These are phyloP conservation scores for Akabosia matsudoensis DNA, from an alignment of 1,140 invertebrate species.

Conservation along the genomic window DNA sequence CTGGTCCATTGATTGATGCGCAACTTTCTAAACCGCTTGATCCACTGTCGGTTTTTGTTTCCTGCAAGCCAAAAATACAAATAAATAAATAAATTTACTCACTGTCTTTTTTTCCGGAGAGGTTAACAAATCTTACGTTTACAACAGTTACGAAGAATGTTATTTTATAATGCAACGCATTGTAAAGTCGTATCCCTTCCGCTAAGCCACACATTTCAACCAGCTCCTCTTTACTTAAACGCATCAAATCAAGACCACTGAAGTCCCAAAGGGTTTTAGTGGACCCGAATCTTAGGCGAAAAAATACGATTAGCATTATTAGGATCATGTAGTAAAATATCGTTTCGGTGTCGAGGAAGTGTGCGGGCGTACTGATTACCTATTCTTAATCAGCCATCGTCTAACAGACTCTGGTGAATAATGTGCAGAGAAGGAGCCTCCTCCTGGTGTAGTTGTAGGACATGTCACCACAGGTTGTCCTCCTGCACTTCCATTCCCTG, in stretches of 20 bases:
- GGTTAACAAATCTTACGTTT: not conserved
- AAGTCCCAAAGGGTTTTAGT: constrained; percentile 74
- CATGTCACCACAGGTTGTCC: not conserved
- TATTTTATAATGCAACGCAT: constrained; percentile 69
- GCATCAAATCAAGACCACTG: constrained; percentile 79
- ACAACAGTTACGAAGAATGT: constrained; percentile 38
- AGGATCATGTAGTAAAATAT: too few species aligned
- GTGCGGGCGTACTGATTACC: constrained; percentile 25
- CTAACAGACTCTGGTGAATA: constrained; percentile 46
- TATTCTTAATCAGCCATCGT: constrained; percentile 43
- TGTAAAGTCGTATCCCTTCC: constrained; percentile 77
- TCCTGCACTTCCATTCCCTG: constrained; percentile 18
- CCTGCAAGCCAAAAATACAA: not conserved
- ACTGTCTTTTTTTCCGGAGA: not conserved
- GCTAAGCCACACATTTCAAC: constrained; percentile 81
- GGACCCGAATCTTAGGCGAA: constrained; percentile 58
- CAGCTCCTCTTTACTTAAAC: constrained; percentile 80
- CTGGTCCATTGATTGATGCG: constrained; percentile 10
- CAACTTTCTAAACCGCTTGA: not conserved
- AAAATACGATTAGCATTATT: not conserved
- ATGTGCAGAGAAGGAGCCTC: constrained; percentile 41
- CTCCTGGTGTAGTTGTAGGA: constrained; percentile 4
- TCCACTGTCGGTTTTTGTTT: not conserved
- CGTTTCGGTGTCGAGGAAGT: too few species aligned
- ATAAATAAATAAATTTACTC: not conserved